Conservation (phyloP, 2,888 invertebrate species). For the Macropis europaea region DNA sequence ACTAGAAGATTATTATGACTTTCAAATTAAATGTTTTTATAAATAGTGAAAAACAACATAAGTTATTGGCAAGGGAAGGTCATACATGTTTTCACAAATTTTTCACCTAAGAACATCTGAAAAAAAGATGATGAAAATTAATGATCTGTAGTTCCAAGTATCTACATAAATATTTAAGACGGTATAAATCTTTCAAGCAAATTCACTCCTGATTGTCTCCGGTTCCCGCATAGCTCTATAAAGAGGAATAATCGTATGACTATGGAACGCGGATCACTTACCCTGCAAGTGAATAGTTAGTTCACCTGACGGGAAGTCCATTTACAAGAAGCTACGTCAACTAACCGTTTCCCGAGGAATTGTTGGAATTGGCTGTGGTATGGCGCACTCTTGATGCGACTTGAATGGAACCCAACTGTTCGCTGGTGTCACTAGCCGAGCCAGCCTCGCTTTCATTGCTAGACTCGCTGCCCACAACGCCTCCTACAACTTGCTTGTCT, state of each 20-base stretch:
- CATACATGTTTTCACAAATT: no score
- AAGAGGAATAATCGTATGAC: slow-evolving; percentile 47
- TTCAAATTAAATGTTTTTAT: no score
- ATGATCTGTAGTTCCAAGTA: background rate
- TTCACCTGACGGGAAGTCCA: slow-evolving; percentile 68
- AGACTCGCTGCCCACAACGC: slow-evolving; percentile 78
- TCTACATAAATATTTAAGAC: background rate
- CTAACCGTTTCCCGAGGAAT: slow-evolving; percentile 78
- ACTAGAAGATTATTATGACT: no score
- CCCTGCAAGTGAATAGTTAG: slow-evolving; percentile 70
- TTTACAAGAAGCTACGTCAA: slow-evolving; percentile 70
- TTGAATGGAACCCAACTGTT: slow-evolving; percentile 73
- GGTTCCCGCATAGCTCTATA: slow-evolving; percentile 39
- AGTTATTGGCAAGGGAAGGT: no score
- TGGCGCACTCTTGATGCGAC: slow-evolving; percentile 72
- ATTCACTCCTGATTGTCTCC: slow-evolving; percentile 40
- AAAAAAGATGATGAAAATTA: background rate
- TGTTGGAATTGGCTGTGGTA: slow-evolving; percentile 75
- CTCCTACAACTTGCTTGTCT: slow-evolving; percentile 74
- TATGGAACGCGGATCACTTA: slow-evolving; percentile 66
- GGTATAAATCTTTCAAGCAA: background rate
- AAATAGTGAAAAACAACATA: no score
- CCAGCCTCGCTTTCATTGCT: slow-evolving; percentile 78
- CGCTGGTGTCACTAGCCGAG: slow-evolving; percentile 77
- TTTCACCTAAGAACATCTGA: no score